These are phyloP conservation scores for Abramis brama DNA, from an alignment of 2,113 vertebrate species.

Conservation along the genomic window DNA sequence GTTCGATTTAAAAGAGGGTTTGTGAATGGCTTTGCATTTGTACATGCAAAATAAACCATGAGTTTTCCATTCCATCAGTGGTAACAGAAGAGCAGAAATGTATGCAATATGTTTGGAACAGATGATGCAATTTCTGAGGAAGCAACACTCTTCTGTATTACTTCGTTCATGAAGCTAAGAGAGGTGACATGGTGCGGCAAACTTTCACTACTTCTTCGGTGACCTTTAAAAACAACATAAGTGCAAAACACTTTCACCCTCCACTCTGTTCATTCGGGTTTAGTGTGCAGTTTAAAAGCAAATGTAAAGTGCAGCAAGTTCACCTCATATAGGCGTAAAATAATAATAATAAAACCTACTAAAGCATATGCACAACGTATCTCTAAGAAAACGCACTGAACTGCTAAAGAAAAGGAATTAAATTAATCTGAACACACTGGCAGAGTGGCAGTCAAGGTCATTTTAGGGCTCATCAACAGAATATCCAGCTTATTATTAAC, in stretches of 20 bases:
- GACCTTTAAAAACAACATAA: conserved; percentile 73
- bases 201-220: conserved; percentile 64
- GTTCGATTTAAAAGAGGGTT: background rate
- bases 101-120: conserved; percentile 47
- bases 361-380: background rate
- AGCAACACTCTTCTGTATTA: conserved; percentile 71
- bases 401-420: background rate
- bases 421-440: background rate
- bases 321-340: background rate
- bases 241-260: conserved; percentile 62
- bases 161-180: conserved; percentile 60
- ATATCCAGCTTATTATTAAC: conserved; percentile 13
- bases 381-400: background rate
- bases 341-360: background rate
- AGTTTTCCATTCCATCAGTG: conserved; percentile 4
- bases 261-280: conserved; percentile 43
- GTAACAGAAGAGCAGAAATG: conserved; percentile 44
- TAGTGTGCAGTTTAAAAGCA: conserved; percentile 12
- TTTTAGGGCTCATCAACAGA: background rate
- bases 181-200: conserved; percentile 78
- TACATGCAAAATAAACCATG: background rate
- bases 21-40: conserved; percentile 5
- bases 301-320: background rate
- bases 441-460: background rate
- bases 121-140: conserved; percentile 70